Evolutionary conservation across 2,888 invertebrate genomes (phyloP).

Genomic region (Anthophora plumipes): DNA sequence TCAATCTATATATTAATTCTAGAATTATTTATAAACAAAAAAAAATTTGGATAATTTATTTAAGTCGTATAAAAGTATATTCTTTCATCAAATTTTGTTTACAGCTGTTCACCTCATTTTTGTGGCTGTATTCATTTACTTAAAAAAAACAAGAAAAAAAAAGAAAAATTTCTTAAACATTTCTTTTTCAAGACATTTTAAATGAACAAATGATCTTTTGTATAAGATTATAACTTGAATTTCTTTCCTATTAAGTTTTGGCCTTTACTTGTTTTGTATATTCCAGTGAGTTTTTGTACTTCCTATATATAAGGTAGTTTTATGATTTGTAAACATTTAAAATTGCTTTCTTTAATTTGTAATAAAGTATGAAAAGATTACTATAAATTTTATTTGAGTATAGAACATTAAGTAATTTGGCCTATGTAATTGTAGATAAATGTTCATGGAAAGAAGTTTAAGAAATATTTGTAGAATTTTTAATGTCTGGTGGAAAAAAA

Average conservation of each 20-base stretch:
- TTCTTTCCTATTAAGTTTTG: conserved; percentile 33
- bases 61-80: conserved; percentile 60
- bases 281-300: conserved; percentile 32
- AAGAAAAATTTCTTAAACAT: conserved; percentile 6
- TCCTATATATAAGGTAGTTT: conserved; percentile 22
- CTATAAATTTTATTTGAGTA: conserved; percentile 24
- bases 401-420: conserved; percentile 40
- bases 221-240: conserved; percentile 19
- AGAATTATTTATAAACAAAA: conserved; percentile 60
- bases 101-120: conserved; percentile 41
- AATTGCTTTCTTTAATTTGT: conserved; percentile 38
- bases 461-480: conserved; percentile 43
- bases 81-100: conserved; percentile 64
- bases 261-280: conserved; percentile 37
- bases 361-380: conserved; percentile 43
- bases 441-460: conserved; percentile 40
- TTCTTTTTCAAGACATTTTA: conserved; percentile 9
- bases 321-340: conserved; percentile 33
- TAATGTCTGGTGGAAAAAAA: conserved; percentile 31
- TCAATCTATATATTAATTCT: conserved; percentile 48
- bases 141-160: background rate
- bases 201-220: conserved; percentile 7
- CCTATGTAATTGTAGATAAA: conserved; percentile 38
- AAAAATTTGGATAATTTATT: conserved; percentile 65
- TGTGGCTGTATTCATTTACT: conserved; percentile 37